Evolutionary conservation across 2,113 vertebrate genomes (phyloP).

Genomic region (Megaceryle torquata): DNA sequence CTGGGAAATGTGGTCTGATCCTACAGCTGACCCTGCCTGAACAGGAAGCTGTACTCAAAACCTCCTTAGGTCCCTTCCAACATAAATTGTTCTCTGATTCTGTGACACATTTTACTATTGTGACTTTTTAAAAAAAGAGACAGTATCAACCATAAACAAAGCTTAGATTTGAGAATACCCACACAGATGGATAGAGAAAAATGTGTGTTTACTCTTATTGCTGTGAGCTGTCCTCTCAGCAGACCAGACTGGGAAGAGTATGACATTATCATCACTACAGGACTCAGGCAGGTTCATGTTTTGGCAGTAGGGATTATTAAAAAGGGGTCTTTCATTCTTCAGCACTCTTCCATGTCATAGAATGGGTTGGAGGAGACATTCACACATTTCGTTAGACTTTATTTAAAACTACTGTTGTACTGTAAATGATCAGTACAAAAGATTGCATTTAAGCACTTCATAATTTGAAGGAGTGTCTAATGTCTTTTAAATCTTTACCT

Average conservation of each 20-base stretch:
- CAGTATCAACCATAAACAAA: background rate
- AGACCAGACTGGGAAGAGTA: background rate
- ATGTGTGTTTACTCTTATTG: background rate
- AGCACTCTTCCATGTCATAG: background rate
- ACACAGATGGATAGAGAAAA: background rate
- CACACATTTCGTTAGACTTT: background rate
- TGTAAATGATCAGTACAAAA: background rate
- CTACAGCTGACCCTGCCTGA: background rate
- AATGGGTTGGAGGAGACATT: background rate
- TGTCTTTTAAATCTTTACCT: background rate
- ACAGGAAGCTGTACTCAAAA: background rate
- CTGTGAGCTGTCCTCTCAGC: background rate
- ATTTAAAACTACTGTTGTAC: background rate
- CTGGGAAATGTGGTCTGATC: fast-evolving
- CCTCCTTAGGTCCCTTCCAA: background rate
- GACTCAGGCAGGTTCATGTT: background rate
- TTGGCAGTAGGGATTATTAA: background rate
- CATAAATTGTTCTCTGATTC: background rate
- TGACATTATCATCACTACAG: background rate
- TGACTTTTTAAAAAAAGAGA: background rate
- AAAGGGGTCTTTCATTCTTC: background rate
- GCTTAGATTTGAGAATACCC: background rate
- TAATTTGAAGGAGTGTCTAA: background rate
- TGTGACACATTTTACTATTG: background rate
- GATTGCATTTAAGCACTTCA: background rate